Conservation (phyloP, 2,797 vertebrate genomes). For the Sebastes nivosus region DNA sequence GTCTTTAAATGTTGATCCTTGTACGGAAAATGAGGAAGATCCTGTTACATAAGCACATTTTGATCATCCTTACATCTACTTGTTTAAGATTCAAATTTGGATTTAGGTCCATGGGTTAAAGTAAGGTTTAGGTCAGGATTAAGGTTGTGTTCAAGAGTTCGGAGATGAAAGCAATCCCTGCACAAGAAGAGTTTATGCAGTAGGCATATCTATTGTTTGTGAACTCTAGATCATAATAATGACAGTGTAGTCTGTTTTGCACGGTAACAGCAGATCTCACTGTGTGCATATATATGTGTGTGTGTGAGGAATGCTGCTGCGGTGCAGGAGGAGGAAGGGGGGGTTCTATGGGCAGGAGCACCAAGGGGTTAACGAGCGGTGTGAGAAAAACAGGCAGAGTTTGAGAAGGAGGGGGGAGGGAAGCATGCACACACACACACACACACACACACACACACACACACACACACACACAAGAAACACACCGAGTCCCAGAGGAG, state of each 20-base stretch:
- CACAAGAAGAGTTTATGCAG: background rate
- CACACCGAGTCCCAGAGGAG: conserved; percentile 40
- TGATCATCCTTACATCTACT: conserved; percentile 13
- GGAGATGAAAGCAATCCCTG: background rate
- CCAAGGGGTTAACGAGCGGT: conserved; percentile 78
- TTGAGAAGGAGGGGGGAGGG: conserved; percentile 54
- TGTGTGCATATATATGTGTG: conserved; percentile 1
- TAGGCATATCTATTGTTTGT: conserved; percentile 10
- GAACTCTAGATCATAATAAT: conserved; percentile 7
- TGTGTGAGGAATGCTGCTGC: conserved; percentile 58
- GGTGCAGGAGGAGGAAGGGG: conserved; percentile 16
- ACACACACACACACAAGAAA: background rate
- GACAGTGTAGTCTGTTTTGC: conserved; percentile 10
- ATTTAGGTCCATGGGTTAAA: conserved; percentile 18
- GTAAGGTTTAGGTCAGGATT: conserved; percentile 8
- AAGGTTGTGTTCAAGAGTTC: conserved; percentile 6
- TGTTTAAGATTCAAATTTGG: conserved; percentile 29
- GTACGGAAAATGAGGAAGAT: conserved; percentile 4
- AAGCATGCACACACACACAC: background rate
- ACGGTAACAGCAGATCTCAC: conserved; percentile 13
- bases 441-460: conserved; percentile 1
- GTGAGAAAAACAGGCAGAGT: conserved; percentile 78
- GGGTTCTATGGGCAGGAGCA: conserved; percentile 62
- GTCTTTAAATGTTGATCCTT: background rate
- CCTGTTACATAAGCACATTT: conserved; percentile 32